Evolutionary conservation across 2,113 vertebrate species (phyloP).

Genomic region (Micronycteris hirsuta): DNA sequence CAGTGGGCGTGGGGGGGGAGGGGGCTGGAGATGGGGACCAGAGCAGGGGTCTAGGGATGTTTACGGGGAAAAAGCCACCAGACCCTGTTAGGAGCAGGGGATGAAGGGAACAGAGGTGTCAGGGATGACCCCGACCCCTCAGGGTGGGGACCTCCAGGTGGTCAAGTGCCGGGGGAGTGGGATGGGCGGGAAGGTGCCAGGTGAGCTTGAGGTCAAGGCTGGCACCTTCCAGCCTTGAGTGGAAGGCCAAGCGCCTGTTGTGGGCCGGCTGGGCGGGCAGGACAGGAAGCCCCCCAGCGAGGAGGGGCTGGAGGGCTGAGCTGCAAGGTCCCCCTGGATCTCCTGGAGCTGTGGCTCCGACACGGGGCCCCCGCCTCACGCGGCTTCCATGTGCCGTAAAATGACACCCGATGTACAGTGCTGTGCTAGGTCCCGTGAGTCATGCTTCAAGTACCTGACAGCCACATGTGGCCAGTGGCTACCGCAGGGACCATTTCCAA

Average conservation of each 20-base stretch:
- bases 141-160: not conserved
- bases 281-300: not conserved
- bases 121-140: not conserved
- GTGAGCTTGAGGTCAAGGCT: not conserved
- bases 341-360: rapidly evolving
- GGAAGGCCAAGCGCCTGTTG: not conserved
- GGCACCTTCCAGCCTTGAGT: no score
- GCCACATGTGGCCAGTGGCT: not conserved
- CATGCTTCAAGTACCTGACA: not conserved
- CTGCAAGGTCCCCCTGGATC: not conserved
- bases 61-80: not conserved
- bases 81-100: not conserved
- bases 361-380: rapidly evolving
- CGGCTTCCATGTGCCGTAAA: not conserved
- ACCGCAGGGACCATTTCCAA: rapidly evolving
- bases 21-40: no score
- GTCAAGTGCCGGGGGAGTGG: rapidly evolving
- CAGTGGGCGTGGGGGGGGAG: no score
- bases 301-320: not conserved
- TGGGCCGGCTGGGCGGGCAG: not conserved
- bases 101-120: not conserved
- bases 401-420: not conserved
- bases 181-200: not conserved
- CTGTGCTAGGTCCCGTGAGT: not conserved
- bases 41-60: not conserved